Conservation (phyloP, 2,888 invertebrate species). For the Drosophila emarginata region DNA sequence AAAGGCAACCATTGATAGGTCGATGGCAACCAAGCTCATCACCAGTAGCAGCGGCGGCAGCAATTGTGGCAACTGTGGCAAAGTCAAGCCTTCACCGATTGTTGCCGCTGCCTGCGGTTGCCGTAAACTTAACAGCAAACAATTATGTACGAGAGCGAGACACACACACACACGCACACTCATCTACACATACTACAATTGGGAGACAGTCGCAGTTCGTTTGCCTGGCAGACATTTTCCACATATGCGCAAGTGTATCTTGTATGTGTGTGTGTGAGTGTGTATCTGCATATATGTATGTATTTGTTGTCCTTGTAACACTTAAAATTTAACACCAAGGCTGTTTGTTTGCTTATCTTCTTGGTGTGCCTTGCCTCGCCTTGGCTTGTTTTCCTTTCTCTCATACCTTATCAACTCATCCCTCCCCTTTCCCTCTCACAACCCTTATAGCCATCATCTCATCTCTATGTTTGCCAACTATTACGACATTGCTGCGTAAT, state of each 20-base stretch:
- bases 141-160: constrained; percentile 54
- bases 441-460: background rate
- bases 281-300: background rate
- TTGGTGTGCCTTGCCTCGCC: constrained; percentile 42
- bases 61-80: constrained; percentile 41
- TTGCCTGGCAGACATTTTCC: constrained; percentile 40
- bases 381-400: constrained; percentile 40
- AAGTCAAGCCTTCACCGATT: constrained; percentile 55
- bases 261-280: background rate
- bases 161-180: constrained; percentile 29
- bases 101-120: constrained; percentile 63
- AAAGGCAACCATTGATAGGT: constrained; percentile 56
- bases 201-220: constrained; percentile 58
- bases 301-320: constrained; percentile 74
- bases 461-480: constrained; percentile 33
- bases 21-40: constrained; percentile 46
- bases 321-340: constrained; percentile 76
- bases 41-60: constrained; percentile 20
- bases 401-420: constrained; percentile 1
- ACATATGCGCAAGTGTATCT: constrained; percentile 26
- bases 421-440: background rate
- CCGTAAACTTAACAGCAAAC: constrained; percentile 74
- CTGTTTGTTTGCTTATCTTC: constrained; percentile 71
- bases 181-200: constrained; percentile 16
- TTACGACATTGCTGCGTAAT: constrained; percentile 48